Conservation (phyloP, 2,797 vertebrate species). For the Melanotaenia nigrans region DNA sequence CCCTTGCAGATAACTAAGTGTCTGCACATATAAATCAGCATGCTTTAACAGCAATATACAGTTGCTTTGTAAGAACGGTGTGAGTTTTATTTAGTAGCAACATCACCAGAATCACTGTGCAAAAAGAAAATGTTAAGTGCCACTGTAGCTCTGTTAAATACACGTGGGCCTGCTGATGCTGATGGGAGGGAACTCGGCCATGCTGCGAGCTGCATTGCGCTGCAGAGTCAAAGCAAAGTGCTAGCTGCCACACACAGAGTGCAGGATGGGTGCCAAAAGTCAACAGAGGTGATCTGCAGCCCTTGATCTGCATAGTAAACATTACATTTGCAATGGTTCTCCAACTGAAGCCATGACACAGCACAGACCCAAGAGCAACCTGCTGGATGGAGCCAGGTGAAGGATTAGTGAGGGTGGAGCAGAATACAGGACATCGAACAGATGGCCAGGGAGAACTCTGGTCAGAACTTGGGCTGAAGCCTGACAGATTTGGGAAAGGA, state of each 20-base stretch:
- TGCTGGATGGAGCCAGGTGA: slow-evolving; percentile 63
- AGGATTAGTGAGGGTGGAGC: slow-evolving; percentile 1
- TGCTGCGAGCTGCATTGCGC: slow-evolving; percentile 56
- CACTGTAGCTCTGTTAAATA: slow-evolving; percentile 52
- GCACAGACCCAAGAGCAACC: slow-evolving; percentile 74
- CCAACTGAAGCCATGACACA: slow-evolving; percentile 75
- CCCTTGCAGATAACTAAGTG: slow-evolving; percentile 39
- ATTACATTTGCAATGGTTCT: slow-evolving; percentile 82
- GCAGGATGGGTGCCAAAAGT: slow-evolving; percentile 46
- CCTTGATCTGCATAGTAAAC: slow-evolving; percentile 94
- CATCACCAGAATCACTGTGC: slow-evolving; percentile 74
- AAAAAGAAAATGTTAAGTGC: slow-evolving; percentile 56
- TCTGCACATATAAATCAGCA: slow-evolving; percentile 72
- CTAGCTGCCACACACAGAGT: slow-evolving; percentile 78
- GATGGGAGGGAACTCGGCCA: slow-evolving; percentile 43
- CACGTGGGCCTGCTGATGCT: slow-evolving; percentile 43
- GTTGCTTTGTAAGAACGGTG: slow-evolving; percentile 70
- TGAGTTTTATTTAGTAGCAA: slow-evolving; percentile 74
- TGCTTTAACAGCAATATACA: slow-evolving; percentile 76
- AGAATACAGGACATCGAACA: slow-evolving; percentile 40
- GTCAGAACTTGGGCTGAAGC: slow-evolving; percentile 23
- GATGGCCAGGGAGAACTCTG: slow-evolving; percentile 49
- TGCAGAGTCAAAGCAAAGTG: slow-evolving; percentile 61
- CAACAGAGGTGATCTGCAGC: slow-evolving; percentile 81
- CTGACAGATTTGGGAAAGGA: slow-evolving; percentile 33